phyloP scores from a whole-genome alignment of 2,113 vertebrate species.

The Rallus limicola region DNA sequence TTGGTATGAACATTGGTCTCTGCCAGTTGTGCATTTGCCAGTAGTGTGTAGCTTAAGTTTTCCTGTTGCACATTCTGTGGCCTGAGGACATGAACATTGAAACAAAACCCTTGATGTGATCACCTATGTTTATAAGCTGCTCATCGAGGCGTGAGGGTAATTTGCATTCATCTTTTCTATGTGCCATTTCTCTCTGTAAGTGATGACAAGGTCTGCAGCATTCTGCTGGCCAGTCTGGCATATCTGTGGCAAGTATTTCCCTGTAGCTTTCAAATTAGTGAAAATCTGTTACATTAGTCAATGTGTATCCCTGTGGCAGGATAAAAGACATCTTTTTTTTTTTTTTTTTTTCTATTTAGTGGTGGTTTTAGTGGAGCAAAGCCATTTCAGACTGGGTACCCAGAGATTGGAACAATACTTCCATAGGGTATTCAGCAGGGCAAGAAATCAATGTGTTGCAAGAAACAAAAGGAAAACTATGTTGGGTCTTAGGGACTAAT shows the following conservation, averaged over 20 bases:
- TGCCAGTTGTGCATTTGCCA: background rate
- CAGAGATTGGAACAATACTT: background rate
- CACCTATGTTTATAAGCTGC: background rate
- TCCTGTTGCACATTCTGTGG: background rate
- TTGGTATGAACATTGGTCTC: background rate
- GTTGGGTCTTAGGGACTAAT: background rate
- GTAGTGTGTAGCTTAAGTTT: background rate
- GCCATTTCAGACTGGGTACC: background rate
- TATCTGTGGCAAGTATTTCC: background rate
- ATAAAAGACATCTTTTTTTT: background rate
- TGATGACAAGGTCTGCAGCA: background rate
- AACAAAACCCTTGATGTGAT: background rate
- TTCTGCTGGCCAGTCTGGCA: background rate
- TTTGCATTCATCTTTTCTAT: background rate
- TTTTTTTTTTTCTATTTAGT: background rate
- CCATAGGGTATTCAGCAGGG: background rate
- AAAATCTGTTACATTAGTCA: background rate
- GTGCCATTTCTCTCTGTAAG: background rate
- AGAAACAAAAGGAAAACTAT: background rate
- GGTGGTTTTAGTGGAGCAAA: background rate
- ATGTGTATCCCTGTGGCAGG: background rate
- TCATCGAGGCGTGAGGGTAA: background rate
- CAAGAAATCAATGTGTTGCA: background rate
- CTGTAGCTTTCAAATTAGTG: background rate
- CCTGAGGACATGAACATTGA: background rate